Base-by-base conservation (phyloP, 1,140 invertebrate genomes). In the Bombus balteatus region DNA sequence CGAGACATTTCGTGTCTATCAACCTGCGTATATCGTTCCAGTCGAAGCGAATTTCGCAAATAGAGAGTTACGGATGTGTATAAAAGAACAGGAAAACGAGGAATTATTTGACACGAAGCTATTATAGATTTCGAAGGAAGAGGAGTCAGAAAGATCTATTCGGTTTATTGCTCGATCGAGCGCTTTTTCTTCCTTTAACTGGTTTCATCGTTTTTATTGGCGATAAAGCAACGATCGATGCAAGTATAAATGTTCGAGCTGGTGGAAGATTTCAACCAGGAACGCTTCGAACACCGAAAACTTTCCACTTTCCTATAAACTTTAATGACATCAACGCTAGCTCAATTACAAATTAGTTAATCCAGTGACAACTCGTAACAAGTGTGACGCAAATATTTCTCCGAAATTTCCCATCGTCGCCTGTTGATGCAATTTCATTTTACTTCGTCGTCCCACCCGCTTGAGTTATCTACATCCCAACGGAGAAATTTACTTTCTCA, bases 331-430 rank as follows among this genome's bases (percentile, higher is more conserved):
- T 57, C 37, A 15, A 37, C 71, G 34, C 28, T 34, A 43, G 78
- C 57, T 57, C 43, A 53, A 81, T 85, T 74, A 81, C 34, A 74
- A 85, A 85, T 85, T 81, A 74, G 43, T 85, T 74, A 59, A 81
- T 72, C 34, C 78, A 47, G 68, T 57, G 62, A 75, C 34, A 74
- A 81, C 70, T 85, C 73, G 37, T 15, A 43, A 28, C 25, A 41
- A 37, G 22, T 10, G 18, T 0, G 75, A n/a, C 15, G 41, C 57
- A 43, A 66, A 41, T 32, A 43, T 81, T 39, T 80, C 70, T 39
- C 65, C 41, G 39, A 85, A 80, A 85, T 80, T 73, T 73, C 34
- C 22, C 68, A 32, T 81, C 70, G 13, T 47, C 53, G 43, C 57
- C 65, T 62, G 18, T 47, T 65, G 66, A 72, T 72, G 47, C 57